phyloP scores from a whole-genome alignment of 1,140 invertebrate species.

The Euura saliciscinereae region DNA sequence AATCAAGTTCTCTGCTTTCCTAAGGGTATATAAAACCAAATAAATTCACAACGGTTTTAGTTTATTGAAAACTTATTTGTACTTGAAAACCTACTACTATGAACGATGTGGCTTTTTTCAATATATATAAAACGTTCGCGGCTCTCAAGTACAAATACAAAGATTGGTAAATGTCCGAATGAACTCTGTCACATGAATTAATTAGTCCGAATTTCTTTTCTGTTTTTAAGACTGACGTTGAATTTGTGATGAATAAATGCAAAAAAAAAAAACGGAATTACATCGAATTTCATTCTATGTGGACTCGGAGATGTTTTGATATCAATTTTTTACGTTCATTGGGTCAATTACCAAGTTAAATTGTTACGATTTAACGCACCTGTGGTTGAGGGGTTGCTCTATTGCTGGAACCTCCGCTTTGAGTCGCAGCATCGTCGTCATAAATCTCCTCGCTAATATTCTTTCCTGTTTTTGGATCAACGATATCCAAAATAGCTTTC shows the following conservation, averaged over 20 bases:
- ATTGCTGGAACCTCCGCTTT: slow-evolving; percentile 41
- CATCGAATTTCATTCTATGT: background rate
- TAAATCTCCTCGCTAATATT: slow-evolving; percentile 50
- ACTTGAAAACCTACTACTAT: background rate
- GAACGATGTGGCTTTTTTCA: background rate
- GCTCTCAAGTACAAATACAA: background rate
- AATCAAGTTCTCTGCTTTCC: too few relatives aligned
- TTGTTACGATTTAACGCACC: slow-evolving; percentile 35
- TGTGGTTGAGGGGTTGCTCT: slow-evolving; percentile 45
- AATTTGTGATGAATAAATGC: background rate
- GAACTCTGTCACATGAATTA: background rate
- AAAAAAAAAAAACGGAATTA: background rate
- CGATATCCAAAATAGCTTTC: slow-evolving; percentile 48
- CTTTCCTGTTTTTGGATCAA: slow-evolving; percentile 52
- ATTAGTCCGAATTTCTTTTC: background rate
- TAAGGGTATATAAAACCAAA: background rate
- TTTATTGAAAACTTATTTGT: background rate
- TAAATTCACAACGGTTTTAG: slow-evolving; percentile 11
- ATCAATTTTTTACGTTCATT: background rate
- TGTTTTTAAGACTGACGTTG: background rate
- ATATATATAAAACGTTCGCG: background rate
- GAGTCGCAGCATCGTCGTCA: slow-evolving; percentile 28
- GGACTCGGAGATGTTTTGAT: background rate
- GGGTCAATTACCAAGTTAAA: background rate
- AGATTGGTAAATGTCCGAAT: background rate